Conservation (phyloP, 2,113 vertebrate genomes). For the Phalacrocorax carbo region DNA sequence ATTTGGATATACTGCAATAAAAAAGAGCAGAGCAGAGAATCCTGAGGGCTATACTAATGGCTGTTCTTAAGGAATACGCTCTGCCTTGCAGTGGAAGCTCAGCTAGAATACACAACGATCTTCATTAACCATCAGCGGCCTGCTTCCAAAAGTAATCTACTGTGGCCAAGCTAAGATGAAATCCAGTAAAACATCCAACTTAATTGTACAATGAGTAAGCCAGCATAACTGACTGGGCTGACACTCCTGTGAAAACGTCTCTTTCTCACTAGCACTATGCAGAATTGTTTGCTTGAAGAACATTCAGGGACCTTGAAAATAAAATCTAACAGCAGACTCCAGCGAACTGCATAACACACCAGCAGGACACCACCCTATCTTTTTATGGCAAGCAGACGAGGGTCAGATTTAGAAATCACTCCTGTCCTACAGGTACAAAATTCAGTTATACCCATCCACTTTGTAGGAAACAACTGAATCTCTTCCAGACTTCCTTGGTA, state of each 20-base stretch:
- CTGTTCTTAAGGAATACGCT: background rate
- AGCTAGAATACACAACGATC: background rate
- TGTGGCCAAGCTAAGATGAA: background rate
- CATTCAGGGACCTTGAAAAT: fast-evolving
- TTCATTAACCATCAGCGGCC: background rate
- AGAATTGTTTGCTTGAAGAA: background rate
- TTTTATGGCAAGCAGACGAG: background rate
- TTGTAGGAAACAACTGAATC: background rate
- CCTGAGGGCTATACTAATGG: background rate
- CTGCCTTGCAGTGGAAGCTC: background rate
- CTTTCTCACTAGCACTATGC: background rate
- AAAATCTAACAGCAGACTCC: background rate
- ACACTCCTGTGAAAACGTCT: background rate
- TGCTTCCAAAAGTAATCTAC: background rate
- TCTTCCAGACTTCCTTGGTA: background rate
- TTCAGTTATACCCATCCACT: background rate
- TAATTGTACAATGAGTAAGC: background rate
- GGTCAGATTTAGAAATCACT: background rate
- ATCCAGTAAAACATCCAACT: background rate
- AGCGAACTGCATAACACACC: background rate
- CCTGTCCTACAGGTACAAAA: background rate
- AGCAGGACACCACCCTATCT: background rate
- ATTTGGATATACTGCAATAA: background rate
- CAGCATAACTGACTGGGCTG: background rate
- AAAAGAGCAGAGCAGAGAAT: background rate